Base-by-base conservation (phyloP, 2,888 invertebrate species). In the Pristionchus japonicus region DNA sequence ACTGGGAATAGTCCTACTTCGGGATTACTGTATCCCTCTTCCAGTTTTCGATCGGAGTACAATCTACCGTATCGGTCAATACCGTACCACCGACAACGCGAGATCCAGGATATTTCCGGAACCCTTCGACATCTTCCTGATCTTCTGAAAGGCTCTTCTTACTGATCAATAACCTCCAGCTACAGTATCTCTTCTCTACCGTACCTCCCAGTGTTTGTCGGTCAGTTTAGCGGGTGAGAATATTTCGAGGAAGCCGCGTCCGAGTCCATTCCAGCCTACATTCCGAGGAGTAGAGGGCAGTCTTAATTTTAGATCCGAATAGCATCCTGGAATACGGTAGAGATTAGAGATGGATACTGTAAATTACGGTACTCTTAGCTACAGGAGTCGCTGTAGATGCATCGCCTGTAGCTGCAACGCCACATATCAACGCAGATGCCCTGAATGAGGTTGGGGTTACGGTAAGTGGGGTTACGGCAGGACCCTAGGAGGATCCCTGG, bases 131-230 rank as follows among this genome's bases (percentile, higher is more conserved):
- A 70, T 70, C 37, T 37, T 70, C 37, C 23, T 20, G 34, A 70
- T 70, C 23, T 20, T 37, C 70, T 70, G 70, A 37, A 70, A 23
- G n/a, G n/a, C n/a, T n/a, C n/a, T n/a, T n/a, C n/a, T n/a, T n/a
- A n/a, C n/a, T n/a, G n/a, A n/a, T n/a, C n/a, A n/a, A 15, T 15
- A 34, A 1, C 20, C 27, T 64, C 23, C 34, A 20, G 1, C 37
- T 23, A 6, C 37, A 37, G 70, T 20, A 27, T n/a, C 37, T 0
- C 20, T 37, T 20, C 20, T 23, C 3, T 77, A 43, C 77, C n/a
- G 64, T 43, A 77, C 77, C 77, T 43, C 43, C 77, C 77, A 77
- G n/a, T 77, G 77, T 20, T 77, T 47, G 43, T 77, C 77, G 77
- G 43, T 77, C n/a, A 77, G n/a, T 77, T 77, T 43, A 3, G 23